Evolutionary conservation across 1,140 invertebrate species (phyloP).

Genomic region (Aphelinus certus): DNA sequence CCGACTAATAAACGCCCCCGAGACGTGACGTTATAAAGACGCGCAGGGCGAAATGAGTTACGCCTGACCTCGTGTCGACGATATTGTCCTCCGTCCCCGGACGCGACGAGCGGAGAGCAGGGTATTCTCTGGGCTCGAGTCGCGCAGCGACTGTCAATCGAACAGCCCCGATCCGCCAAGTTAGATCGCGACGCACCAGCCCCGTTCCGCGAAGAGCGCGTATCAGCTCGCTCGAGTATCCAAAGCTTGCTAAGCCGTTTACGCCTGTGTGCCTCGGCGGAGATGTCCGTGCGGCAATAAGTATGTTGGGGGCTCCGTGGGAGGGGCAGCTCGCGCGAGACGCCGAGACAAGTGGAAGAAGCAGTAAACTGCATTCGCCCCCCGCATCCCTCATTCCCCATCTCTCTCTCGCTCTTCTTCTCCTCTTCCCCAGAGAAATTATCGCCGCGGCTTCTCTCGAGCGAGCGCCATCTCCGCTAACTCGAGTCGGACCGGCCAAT

Average conservation of each 20-base stretch:
- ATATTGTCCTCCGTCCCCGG: too few species aligned
- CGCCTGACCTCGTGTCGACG: not conserved
- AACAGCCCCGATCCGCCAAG: too few species aligned
- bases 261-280: not conserved
- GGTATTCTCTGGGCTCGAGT: too few species aligned
- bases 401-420: slow-evolving; percentile 13
- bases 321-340: slow-evolving; percentile 3
- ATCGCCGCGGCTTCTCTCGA: slow-evolving; percentile 33
- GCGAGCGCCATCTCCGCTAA: not conserved
- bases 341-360: slow-evolving; percentile 21
- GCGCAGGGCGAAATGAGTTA: too few species aligned
- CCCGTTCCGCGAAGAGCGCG: too few species aligned
- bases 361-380: slow-evolving; percentile 19
- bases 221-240: not conserved
- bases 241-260: not conserved
- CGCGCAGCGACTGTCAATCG: too few species aligned
- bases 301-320: not conserved
- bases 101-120: too few species aligned
- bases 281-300: slow-evolving; percentile 1
- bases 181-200: too few species aligned
- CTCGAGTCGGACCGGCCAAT: slow-evolving; percentile 16
- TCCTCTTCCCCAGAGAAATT: slow-evolving; percentile 48
- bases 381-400: not conserved
- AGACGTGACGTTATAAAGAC: slow-evolving; percentile 25
- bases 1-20: not conserved